Base-by-base conservation (phyloP, 2,113 vertebrate genomes). In the Xiphophorus couchianus region DNA sequence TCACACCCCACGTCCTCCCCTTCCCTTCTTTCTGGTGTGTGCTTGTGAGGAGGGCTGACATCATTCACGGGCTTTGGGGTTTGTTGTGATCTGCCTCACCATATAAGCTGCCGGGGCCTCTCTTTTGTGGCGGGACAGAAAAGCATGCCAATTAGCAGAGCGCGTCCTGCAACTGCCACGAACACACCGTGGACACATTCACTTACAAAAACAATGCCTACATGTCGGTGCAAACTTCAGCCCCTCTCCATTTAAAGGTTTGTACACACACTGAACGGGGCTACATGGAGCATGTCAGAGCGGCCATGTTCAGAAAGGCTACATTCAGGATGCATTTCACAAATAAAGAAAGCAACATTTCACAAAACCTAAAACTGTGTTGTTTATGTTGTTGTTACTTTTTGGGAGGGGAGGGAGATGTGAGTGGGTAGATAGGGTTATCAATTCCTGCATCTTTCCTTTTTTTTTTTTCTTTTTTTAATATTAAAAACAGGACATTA, bases 191-290 rank as follows among this genome's bases (percentile, higher is more conserved):
- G 75, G 74, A 80, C 78, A 74, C 81, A 17, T 82, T 78, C 35
- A 65, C 37, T 69, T 74, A 44, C 80, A 77, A 77, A 27, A 35
- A 17, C 6, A 58, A 58, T 62, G 66, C 74, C 65, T 94, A 95
- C 94, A 93, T 94, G 94, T 95, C 74, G 82, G 80, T 76, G 78
- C 83, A 77, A 58, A 70, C 81, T 77, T 44, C 75, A 58, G 37
- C 61, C 69, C 63, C 58, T 25, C 0, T 82, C 66, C 66, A 71
- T 70, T 81, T 80, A 19, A 74, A 70, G 54, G 80, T 62, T 72
- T 39, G 19, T 58, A 30, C 30, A 13, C 28, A 62, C n/a, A 65
- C 64, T 5, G 33, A 27, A 42, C 35, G 69, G 39, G 76, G 78
- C 62, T 35, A 66, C 62, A 73, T 64, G 54, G 54, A 76, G 67